Conservation (phyloP, 2,113 vertebrate genomes). For the Raphicerus campestris region DNA sequence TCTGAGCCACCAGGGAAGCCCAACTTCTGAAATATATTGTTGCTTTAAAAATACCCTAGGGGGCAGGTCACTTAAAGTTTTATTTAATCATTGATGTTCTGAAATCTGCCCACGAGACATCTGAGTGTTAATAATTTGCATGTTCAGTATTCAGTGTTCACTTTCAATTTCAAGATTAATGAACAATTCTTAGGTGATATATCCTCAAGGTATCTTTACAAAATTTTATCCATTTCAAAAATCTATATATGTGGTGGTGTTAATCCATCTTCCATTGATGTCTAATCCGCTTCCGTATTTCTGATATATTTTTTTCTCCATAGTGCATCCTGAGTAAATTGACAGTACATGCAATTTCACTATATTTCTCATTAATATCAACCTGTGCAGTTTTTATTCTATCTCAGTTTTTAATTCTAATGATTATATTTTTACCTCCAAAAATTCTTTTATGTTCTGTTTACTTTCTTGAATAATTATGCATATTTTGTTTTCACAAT, state of each 20-base stretch:
- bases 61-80: not conserved
- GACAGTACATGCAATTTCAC: not conserved
- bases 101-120: not conserved
- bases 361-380: not conserved
- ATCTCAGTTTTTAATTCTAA: not conserved
- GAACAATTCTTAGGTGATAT: not conserved
- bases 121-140: not conserved
- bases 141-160: not conserved
- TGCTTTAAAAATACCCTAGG: not conserved
- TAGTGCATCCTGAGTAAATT: not conserved
- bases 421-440: not conserved
- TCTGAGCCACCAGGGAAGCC: no score
- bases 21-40: not conserved
- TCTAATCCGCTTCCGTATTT: not conserved
- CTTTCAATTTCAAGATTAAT: not conserved
- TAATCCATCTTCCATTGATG: not conserved
- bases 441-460: not conserved
- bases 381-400: not conserved
- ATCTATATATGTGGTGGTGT: not conserved
- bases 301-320: not conserved
- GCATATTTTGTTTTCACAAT: not conserved
- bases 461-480: not conserved
- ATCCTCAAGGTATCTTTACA: not conserved
- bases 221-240: not conserved
- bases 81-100: not conserved